Evolutionary conservation across 2,113 vertebrate genomes (phyloP).

Genomic region (Trichomycterus rosablanca): DNA sequence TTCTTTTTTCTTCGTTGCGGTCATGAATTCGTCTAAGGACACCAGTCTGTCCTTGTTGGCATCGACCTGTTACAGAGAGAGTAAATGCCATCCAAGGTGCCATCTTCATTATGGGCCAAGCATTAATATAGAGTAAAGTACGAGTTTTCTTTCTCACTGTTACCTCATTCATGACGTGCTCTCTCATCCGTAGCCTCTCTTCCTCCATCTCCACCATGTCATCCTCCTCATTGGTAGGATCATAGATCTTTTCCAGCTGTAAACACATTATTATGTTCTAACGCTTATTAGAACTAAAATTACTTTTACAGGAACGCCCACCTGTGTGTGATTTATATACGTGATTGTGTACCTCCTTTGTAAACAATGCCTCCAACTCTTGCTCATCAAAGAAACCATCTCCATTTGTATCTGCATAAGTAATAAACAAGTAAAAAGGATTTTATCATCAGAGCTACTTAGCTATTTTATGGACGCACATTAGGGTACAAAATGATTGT

Average conservation of each 20-base stretch:
- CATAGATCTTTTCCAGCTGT: slow-evolving; percentile 94
- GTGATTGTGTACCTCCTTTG: slow-evolving; percentile 96
- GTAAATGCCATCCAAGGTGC: too few species aligned
- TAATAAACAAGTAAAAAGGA: too few species aligned
- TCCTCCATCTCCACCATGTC: slow-evolving; percentile 99
- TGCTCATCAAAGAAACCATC: slow-evolving; percentile 95
- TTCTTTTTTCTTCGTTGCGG: slow-evolving; percentile 88
- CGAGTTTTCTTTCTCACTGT: not conserved
- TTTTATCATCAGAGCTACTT: too few species aligned
- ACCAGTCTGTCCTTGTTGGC: slow-evolving; percentile 86
- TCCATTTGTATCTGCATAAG: slow-evolving; percentile 80
- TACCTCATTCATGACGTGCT: slow-evolving; percentile 98
- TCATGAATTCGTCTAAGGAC: slow-evolving; percentile 86
- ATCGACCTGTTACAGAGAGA: slow-evolving; percentile 75
- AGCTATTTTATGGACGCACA: too few species aligned
- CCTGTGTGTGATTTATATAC: too few species aligned
- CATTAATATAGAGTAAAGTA: too few species aligned
- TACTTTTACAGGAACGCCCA: too few species aligned
- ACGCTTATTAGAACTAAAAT: slow-evolving; percentile 8
- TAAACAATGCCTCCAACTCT: slow-evolving; percentile 94
- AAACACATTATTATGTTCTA: not conserved
- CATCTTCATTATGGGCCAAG: too few species aligned
- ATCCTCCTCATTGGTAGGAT: slow-evolving; percentile 93
- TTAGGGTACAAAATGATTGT: too few species aligned
- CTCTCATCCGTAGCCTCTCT: slow-evolving; percentile 92